Evolutionary conservation across 2,113 vertebrate species (phyloP), one percentile per base, ranked within the genome.

Genomic region (Falcunculus frontatus): DNA sequence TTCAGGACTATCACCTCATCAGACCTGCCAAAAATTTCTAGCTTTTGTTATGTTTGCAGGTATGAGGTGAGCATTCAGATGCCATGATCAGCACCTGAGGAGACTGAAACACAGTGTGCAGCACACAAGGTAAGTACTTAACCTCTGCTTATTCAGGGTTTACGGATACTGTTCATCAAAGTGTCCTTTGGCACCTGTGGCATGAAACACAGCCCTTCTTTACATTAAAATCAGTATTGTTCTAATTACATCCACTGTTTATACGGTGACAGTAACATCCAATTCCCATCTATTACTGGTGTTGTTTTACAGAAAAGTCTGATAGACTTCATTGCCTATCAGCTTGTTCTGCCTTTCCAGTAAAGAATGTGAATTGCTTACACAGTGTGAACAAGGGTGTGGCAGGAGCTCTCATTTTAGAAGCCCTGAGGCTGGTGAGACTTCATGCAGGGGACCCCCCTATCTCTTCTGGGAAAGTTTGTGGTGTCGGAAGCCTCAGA

Each of bases 311-410:
- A 46, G 86, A 80, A 84, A 86, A 78, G 25, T 52, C 75, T 1
- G 73, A 75, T 78, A 96, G 53, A 22, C 42, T 88, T 78, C 19
- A 30, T 64, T 92, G 32, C 76, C 19, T 94, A 89, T 93, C 80
- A 90, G 65, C 46, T 70, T 44, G 68, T 89, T 84, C 73, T 84
- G 52, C 80, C 62, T 89, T 88, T 93, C 81, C 68, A 56, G 81
- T 72, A 93, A 92, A 62, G 73, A 92, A 84, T 21, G 60, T 86
- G 37, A 77, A 41, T 46, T 76, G 77, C 46, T 95, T 76, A 56
- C 30, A 52, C 21, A 62, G 29, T 22, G 27, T 86, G 22, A 63
- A 65, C 37, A 74, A 95, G 44, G 64, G 79, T 68, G 85, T 93
- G 95, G n/a, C 76, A 81, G 73, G 15, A 78, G n/a, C 41, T 81